phyloP scores from a whole-genome alignment of 2,888 invertebrate genomes.

The Pollenia griseotomentosa region DNA sequence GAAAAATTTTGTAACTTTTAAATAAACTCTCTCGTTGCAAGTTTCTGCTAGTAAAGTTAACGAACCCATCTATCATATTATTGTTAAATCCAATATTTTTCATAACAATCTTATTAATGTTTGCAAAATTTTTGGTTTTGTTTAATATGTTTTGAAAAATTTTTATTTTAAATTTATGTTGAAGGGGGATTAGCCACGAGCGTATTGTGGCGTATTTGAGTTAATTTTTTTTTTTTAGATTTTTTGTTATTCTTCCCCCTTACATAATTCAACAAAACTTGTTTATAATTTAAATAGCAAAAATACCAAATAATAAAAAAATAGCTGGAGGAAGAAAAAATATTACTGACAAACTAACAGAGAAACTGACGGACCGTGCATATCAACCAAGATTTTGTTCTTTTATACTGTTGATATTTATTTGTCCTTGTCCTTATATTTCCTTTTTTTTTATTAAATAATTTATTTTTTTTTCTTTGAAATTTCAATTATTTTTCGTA shows the following conservation, averaged over 20 bases:
- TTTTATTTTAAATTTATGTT: too few species aligned
- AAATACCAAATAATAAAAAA: neutral
- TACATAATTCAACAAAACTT: too few species aligned
- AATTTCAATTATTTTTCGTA: neutral
- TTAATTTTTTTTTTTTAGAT: neutral
- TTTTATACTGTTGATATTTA: neutral
- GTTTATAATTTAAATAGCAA: neutral
- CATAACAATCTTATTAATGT: too few species aligned
- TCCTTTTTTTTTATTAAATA: too few species aligned
- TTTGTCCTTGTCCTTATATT: neutral
- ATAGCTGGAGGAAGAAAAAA: neutral
- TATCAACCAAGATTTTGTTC: conserved; percentile 3
- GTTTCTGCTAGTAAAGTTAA: too few species aligned
- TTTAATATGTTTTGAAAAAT: too few species aligned
- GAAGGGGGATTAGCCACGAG: too few species aligned
- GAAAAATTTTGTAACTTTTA: too few species aligned
- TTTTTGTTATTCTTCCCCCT: neutral
- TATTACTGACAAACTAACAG: neutral
- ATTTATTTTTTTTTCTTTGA: neutral
- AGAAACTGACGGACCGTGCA: neutral
- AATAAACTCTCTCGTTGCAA: too few species aligned
- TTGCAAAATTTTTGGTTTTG: too few species aligned
- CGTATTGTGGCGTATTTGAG: neutral
- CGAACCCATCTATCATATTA: too few species aligned
- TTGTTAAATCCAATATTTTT: too few species aligned